Base-by-base conservation (phyloP, 2,113 vertebrate genomes). In the Zosterops borbonicus region DNA sequence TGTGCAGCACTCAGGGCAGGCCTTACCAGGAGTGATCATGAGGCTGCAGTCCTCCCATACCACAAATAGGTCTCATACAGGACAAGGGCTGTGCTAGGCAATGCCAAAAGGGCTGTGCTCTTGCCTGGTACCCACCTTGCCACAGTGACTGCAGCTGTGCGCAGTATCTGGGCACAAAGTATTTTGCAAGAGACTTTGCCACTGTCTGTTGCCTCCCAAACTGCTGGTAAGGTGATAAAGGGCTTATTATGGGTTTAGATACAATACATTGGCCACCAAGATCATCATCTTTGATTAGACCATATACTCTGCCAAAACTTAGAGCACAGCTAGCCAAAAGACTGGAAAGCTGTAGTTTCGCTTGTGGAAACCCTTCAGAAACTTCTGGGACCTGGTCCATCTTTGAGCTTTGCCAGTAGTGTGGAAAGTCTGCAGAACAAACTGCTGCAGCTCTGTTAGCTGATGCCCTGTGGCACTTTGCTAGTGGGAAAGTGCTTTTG, bases 141-240 rank as follows among this genome's bases (percentile, higher is more conserved):
- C 49, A 12, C 0, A 3, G 59, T 0, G 3, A 41, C 19, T 49
- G 44, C 49, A 79, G 13, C 35, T 0, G 0, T 11, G 15, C 39
- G 33, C 35, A 44, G 42, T 22, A 49, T 11, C 37, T 46, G 39
- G 35, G 60, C 62, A 44, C 41, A 50, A 59, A 50, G 16, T 25
- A 12, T 60, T 83, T 52, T 71, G 67, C 85, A 94, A 49, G 60
- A 41, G 6, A 12, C 9, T 35, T 24, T 37, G 42, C 33, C 58
- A 31, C 23, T 70, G 3, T 19, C 42, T 88, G 27, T 37, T 80
- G 22, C 35, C 56, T 83, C 35, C 20, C 35, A 83, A 33, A 53
- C 31, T 37, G n/a, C 64, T 92, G 55, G 64, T 50, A 83, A 84
- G 11, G 53, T 68, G 56, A 23, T 1, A 3, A 80, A 63, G 15